These are phyloP conservation scores for Cairina moschata DNA, from an alignment of 2,113 vertebrate species.

Conservation along the genomic window DNA sequence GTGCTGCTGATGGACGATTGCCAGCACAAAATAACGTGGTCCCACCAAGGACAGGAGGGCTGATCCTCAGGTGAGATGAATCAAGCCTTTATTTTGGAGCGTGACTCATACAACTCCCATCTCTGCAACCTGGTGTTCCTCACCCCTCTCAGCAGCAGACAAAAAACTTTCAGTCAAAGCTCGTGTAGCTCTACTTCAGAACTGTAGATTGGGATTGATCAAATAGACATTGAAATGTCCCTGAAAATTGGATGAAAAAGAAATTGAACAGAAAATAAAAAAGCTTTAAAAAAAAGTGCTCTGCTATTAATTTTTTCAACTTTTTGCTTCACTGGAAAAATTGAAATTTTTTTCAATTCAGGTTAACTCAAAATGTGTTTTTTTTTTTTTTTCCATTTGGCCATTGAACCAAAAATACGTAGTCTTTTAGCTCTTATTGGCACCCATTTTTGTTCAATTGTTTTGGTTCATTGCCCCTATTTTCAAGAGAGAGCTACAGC, in stretches of 20 bases:
- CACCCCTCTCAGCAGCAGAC: neutral
- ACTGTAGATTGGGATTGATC: neutral
- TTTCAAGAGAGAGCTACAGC: neutral
- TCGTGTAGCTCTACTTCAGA: neutral
- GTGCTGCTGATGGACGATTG: fast-evolving
- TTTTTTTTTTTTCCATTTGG: constrained; percentile 7
- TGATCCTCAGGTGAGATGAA: neutral
- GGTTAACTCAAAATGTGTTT: constrained; percentile 23
- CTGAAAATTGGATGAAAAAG: neutral
- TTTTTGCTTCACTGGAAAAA: constrained; percentile 59
- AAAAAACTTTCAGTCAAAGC: neutral
- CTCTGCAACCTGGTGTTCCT: neutral
- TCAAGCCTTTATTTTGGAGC: neutral
- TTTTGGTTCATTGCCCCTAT: constrained; percentile 17
- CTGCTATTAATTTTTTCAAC: constrained; percentile 21
- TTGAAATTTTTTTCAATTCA: constrained; percentile 32
- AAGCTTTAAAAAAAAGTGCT: neutral
- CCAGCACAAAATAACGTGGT: neutral
- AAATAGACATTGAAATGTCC: neutral
- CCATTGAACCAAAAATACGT: neutral
- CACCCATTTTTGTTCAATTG: neutral
- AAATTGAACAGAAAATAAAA: constrained; percentile 21
- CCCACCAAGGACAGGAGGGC: neutral
- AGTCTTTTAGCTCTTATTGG: neutral
- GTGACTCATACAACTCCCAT: neutral